Conservation (phyloP, 2,797 vertebrate genomes). For the Sphaeramia orbicularis region DNA sequence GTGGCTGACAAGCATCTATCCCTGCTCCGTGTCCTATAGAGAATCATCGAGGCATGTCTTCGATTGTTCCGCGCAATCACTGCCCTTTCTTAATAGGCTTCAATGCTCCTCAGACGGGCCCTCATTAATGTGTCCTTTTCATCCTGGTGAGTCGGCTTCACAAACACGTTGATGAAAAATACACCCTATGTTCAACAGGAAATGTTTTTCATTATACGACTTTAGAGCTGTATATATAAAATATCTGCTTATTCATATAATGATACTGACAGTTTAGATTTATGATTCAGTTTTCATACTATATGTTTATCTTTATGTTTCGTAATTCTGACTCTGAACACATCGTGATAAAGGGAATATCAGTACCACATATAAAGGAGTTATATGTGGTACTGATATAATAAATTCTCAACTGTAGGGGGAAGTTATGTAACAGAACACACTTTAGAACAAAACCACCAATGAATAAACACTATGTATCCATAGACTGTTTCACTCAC, state of each 20-base stretch:
- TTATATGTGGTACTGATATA: too few species aligned
- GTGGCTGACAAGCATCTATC: constrained; percentile 60
- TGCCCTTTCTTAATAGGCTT: constrained; percentile 43
- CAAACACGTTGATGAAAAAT: constrained; percentile 16
- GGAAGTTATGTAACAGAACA: too few species aligned
- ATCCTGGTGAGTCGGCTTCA: constrained; percentile 12
- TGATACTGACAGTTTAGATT: too few species aligned
- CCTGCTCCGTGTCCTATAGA: constrained; percentile 50
- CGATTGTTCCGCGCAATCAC: constrained; percentile 49
- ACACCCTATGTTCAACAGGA: background rate
- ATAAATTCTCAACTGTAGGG: too few species aligned
- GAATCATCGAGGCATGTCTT: constrained; percentile 59
- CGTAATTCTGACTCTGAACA: too few species aligned
- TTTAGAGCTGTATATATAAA: background rate
- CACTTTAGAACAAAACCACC: too few species aligned
- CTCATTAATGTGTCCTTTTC: constrained; percentile 50
- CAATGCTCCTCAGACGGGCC: constrained; percentile 36
- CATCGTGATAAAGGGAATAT: too few species aligned
- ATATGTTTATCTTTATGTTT: too few species aligned
- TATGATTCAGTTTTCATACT: too few species aligned
- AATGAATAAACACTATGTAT: too few species aligned
- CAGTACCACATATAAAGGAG: too few species aligned
- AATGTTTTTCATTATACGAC: constrained; percentile 4
- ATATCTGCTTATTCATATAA: background rate
- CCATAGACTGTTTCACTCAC: too few species aligned